A percentile compares a stretch with the other conserved stretches of the same genome.
phyloP scores from a whole-genome alignment of 2,888 invertebrate genomes.

The Gandaritis pyraliata region DNA sequence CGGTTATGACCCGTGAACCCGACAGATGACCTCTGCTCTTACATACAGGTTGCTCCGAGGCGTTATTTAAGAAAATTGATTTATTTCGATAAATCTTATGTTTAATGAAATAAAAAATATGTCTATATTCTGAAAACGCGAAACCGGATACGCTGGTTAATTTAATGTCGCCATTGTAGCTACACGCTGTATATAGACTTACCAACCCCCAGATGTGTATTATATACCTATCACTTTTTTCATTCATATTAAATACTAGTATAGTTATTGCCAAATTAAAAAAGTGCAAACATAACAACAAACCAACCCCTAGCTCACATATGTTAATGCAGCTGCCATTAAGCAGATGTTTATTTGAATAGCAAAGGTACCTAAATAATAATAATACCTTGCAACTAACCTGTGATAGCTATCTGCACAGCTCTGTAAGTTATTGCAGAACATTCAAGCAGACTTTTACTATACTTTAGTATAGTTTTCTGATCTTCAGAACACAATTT shows the following conservation, averaged over 20 bases:
- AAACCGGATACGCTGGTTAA: too few species aligned
- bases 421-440: conserved; percentile 68
- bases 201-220: too few species aligned
- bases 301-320: conserved; percentile 17
- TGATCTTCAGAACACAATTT: conserved; percentile 80
- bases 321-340: conserved; percentile 30
- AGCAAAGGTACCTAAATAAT: conserved; percentile 17
- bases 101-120: too few species aligned
- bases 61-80: too few species aligned
- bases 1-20: too few species aligned
- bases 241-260: background rate
- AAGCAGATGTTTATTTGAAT: conserved; percentile 22
- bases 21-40: too few species aligned
- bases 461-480: conserved; percentile 80
- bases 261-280: background rate
- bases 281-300: conserved; percentile 11
- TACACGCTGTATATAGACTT: too few species aligned
- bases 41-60: too few species aligned
- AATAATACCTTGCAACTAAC: conserved; percentile 42
- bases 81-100: too few species aligned
- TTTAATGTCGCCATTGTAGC: too few species aligned
- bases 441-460: conserved; percentile 79
- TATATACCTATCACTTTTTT: too few species aligned
- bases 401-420: conserved; percentile 71
- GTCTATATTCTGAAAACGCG: too few species aligned